Conservation (phyloP, 2,113 vertebrate genomes). For the Caracal caracal region DNA sequence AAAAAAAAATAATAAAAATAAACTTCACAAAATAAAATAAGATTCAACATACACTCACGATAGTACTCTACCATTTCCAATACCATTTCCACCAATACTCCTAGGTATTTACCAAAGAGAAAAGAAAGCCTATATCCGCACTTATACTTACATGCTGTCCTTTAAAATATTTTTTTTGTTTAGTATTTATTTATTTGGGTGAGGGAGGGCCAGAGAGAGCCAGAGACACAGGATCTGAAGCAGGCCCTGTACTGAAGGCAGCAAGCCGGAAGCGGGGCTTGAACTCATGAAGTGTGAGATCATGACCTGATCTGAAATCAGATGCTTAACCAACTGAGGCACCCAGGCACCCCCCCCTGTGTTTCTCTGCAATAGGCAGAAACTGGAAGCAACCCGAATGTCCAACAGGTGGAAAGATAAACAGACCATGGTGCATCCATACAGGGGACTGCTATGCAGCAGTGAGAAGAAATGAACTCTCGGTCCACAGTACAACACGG, state of each 20-base stretch:
- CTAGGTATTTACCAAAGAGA: neutral
- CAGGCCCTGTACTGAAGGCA: no score
- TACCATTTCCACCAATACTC: no score
- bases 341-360: no score
- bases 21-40: neutral
- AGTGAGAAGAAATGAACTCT: neutral
- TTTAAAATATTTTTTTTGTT: no score
- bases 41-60: neutral
- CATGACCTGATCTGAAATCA: no score
- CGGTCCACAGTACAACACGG: no score
- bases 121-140: neutral
- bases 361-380: neutral
- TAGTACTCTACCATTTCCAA: neutral
- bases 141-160: neutral
- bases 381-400: neutral
- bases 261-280: no score
- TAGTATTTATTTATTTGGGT: no score
- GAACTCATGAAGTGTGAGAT: no score
- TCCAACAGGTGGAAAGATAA: neutral
- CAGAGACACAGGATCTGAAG: no score
- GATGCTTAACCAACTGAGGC: no score
- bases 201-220: no score
- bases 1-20: neutral
- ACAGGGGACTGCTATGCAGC: accelerated
- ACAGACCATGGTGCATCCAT: accelerated